These are phyloP conservation scores for Apodemus sylvaticus DNA, from an alignment of 2,113 vertebrate genomes.

Conservation along the genomic window DNA sequence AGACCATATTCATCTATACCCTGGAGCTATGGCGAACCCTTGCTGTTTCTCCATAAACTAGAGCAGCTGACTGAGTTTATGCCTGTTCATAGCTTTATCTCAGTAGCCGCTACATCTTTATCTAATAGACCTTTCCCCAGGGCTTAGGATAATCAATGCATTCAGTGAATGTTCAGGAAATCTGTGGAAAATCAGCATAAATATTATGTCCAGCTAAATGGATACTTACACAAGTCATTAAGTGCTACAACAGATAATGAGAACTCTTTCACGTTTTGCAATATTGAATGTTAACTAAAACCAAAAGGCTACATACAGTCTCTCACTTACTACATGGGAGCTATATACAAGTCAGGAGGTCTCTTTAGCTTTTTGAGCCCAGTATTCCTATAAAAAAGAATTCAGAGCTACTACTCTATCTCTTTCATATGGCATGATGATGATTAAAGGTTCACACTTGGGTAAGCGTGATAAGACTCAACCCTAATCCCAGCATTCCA, in stretches of 20 bases:
- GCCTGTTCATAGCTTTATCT: not conserved
- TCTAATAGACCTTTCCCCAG: not conserved
- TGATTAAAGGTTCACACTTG: not conserved
- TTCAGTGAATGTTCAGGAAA: slow-evolving; percentile 52
- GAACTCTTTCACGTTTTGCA: not conserved
- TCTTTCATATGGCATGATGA: not conserved
- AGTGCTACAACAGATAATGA: slow-evolving; percentile 11
- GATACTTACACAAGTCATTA: slow-evolving; percentile 25
- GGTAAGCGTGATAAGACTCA: not conserved
- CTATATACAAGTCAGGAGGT: not conserved
- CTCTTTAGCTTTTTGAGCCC: not conserved
- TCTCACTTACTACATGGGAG: not conserved
- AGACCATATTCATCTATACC: not conserved
- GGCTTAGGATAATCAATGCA: not conserved
- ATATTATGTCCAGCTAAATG: slow-evolving; percentile 58
- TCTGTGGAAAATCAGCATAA: not conserved
- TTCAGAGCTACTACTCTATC: not conserved
- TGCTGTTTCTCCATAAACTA: not conserved
- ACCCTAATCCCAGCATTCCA: not conserved
- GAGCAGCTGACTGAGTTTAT: not conserved
- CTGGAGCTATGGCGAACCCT: not conserved
- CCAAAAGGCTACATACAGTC: not conserved
- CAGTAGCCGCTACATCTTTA: not conserved
- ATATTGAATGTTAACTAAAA: not conserved
- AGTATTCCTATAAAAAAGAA: not conserved